Base-by-base conservation (phyloP, 2,888 invertebrate genomes). In the Drosophila anomelani region DNA sequence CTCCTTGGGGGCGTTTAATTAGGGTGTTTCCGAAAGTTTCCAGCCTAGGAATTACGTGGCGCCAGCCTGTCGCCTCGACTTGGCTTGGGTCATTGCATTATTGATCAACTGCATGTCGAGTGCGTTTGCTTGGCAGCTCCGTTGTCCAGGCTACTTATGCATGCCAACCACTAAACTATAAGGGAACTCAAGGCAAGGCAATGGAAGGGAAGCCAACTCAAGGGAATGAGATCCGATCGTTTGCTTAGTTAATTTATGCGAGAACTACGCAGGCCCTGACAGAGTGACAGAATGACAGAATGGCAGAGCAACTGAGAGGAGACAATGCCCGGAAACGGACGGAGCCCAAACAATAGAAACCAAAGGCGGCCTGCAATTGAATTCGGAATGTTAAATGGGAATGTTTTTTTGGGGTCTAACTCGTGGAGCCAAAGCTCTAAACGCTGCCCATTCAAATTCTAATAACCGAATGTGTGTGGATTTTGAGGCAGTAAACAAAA, bases 61-160 rank as follows among this genome's bases (percentile, higher is more conserved):
- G 86, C 80, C 86, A 70, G 78, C 61, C 69, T 62, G 86, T 44
- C 38, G 15, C 32, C 34, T 15, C 34, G 34, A 53, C 34, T 23
- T 10, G 56, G 23, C 57, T 23, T 39, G 32, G 67, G 68, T 80
- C 87, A 88, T 79, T 90, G 90, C 82, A 89, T 89, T 89, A 90
- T 90, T 90, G 88, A 89, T 86, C 78, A 84, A 87, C 49, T 87
- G 82, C 81, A 89, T 74, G 75, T 68, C 44, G 60, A 70, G 84
- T 76, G 85, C 81, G 63, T 60, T 63, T 51, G 13, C 49, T 34
- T 4, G 49, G 57, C 43, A 15, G 49, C 51, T 20, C 20, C 51
- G 49, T 49, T 41, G 55, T 34, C 57, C 55, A 23, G 36, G 36
- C 75, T 63, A 78, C 66, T 71, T 85, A 81, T 84, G 67, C 78